Conservation (phyloP, 2,888 invertebrate genomes). For the Limnephilus lunatus region DNA sequence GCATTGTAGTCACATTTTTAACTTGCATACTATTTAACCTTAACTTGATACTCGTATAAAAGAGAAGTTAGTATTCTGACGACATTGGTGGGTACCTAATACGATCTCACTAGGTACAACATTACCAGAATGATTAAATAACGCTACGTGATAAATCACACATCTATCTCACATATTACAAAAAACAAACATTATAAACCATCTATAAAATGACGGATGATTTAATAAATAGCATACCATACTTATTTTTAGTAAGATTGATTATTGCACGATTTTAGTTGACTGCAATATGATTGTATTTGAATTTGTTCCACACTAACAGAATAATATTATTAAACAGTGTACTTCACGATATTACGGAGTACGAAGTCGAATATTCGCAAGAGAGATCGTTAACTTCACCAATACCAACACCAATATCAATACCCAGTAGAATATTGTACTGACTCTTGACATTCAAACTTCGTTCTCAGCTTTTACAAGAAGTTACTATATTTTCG, state of each 20-base stretch:
- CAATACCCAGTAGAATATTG: background rate
- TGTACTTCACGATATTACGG: background rate
- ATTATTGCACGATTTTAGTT: background rate
- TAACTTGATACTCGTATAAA: too few species aligned
- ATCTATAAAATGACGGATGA: background rate
- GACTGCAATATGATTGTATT: background rate
- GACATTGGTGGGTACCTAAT: too few species aligned
- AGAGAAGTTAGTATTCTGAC: too few species aligned
- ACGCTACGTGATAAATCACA: too few species aligned
- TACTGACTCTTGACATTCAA: constrained; percentile 5
- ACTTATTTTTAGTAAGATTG: background rate
- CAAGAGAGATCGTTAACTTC: background rate
- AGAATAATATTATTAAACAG: background rate
- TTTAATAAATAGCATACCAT: background rate
- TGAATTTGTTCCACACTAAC: background rate
- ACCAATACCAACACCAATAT: background rate
- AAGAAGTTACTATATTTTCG: background rate
- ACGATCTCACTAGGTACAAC: too few species aligned
- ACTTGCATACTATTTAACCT: too few species aligned
- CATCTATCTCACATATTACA: too few species aligned
- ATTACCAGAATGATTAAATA: too few species aligned
- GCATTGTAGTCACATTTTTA: too few species aligned
- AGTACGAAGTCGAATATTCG: background rate
- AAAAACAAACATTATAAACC: too few species aligned
- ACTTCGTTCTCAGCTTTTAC: background rate